Base-by-base conservation (phyloP, 2,888 invertebrate genomes). In the Morpho helenor region DNA sequence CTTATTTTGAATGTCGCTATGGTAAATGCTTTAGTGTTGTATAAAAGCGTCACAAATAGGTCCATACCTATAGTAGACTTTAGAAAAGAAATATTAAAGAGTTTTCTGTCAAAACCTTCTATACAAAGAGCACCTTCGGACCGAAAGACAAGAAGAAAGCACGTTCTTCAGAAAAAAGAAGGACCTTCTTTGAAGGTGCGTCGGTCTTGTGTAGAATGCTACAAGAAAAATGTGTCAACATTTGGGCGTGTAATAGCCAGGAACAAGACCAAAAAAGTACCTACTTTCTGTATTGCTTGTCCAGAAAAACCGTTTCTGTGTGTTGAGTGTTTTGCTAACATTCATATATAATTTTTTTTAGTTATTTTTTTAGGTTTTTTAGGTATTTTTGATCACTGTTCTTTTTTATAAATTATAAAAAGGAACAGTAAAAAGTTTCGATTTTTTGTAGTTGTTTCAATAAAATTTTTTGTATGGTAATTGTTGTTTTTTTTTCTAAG, bases 291-390 rank as follows among this genome's bases (percentile, higher is more conserved):
- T n/a, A n/a, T n/a, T n/a, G n/a, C n/a, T n/a, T n/a, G n/a, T n/a
- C n/a, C n/a, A 66, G 65, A 46, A 63, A 64, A 43, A 68, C 63
- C 62, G 68, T 68, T 55, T 46, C 58, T 66, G 23, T 66, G 60
- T 62, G 54, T 62, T 60, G 59, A 65, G 51, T 63, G 65, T 62
- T 63, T 65, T 62, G 54, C 57, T 50, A 65, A 60, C 53, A 46
- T 63, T 56, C 59, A 61, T 62, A 56, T 59, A 58, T 62, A 54
- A 60, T 59, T 56, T 62, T n/a, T n/a, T n/a, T n/a, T n/a, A n/a
- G n/a, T n/a, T n/a, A n/a, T n/a, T n/a, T n/a, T 52, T n/a, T n/a
- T n/a, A n/a, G n/a, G n/a, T n/a, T n/a, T n/a, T 59, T 56, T 55
- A 54, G 22, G 55, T 49, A 48, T 58, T 56, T 64, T 56, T 55